A percentile compares a stretch with the other conserved stretches of the same genome.
phyloP scores from a whole-genome alignment of 1,140 invertebrate species.

The Macrobrachium nipponense region DNA sequence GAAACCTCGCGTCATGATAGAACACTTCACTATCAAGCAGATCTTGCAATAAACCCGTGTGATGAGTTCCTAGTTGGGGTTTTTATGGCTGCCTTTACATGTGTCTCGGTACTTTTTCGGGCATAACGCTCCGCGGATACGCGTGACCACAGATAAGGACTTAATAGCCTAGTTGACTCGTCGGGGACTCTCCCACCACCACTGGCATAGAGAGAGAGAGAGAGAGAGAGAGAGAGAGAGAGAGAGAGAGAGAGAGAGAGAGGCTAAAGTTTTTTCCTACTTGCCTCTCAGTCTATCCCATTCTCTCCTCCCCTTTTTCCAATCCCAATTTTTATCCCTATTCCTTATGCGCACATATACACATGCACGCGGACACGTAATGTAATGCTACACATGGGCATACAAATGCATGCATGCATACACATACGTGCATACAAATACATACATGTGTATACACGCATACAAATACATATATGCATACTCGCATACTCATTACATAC shows the following conservation, averaged over 20 bases:
- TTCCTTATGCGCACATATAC: too few species aligned
- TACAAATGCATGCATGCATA: too few species aligned
- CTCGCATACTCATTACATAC: too few species aligned
- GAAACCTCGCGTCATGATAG: not conserved
- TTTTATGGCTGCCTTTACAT: constrained; percentile 23
- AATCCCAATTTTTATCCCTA: not conserved
- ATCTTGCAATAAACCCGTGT: constrained; percentile 18
- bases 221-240: not conserved
- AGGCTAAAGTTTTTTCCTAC: not conserved
- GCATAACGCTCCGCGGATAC: not conserved
- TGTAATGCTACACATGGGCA: not conserved
- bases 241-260: not conserved
- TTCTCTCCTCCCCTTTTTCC: not conserved
- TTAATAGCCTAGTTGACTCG: not conserved
- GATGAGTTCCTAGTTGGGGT: constrained; percentile 3
- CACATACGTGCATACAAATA: too few species aligned
- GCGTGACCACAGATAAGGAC: constrained; percentile 1
- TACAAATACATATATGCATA: too few species aligned
- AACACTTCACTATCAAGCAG: constrained; percentile 6
- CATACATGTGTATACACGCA: too few species aligned
- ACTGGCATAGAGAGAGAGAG: not conserved
- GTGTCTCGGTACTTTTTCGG: constrained; percentile 7
- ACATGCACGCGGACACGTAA: too few species aligned
- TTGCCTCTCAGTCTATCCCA: not conserved
- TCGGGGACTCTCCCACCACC: not conserved